Evolutionary conservation across 2,797 vertebrate species (phyloP), one percentile per base, ranked within the genome.

Genomic region (Geotrypetes seraphini): DNA sequence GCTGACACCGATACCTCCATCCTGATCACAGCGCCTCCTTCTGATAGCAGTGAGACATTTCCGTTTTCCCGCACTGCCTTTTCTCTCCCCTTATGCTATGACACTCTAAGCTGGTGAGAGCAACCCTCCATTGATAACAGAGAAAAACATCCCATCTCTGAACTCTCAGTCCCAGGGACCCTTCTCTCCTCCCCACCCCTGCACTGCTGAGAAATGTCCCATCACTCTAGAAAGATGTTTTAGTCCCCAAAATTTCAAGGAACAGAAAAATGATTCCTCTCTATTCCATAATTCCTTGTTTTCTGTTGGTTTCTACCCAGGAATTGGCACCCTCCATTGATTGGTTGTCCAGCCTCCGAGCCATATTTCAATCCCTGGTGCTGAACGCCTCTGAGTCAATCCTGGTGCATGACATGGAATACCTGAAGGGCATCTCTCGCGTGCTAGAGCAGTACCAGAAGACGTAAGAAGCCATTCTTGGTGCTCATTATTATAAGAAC

Each of bases 341-440:
- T 40, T 97, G 92, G 93, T 33, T 93, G 44, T 59, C 72, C 4
- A 92, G 87, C 40, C 77, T 97, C 33, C 78, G 71, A 66, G 75
- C 82, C 1, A 57, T 62, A 5, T 94, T 96, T 56, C 55, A 82
- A 22, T 79, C 86, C 3, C 47, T 83, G 50, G 43, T 60, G 19
- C 42, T 96, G 39, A 73, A 36, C 9, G 41, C 77, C 33, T 84
- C 87, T 13, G 84, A 95, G 32, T 22, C 49, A 5, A 62, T 97
- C 27, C 53, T 79, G 40, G 73, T 96, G 28, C 89, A 92, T 43
- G 90, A 97, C 57, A 57, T 87, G 31, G 83, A 84, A 5, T 97
- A 96, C 60, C 68, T 96, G 22, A 58, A 50, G 55, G 62, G 83
- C 36, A 92, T 96, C 91, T 96, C 93, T 7, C 52, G 45, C 10